Percentiles rank a stretch among this genome's conserved stretches.
These are phyloP conservation scores for Crotalus viridis DNA, from an alignment of 2,113 vertebrate species.

Conservation along the genomic window DNA sequence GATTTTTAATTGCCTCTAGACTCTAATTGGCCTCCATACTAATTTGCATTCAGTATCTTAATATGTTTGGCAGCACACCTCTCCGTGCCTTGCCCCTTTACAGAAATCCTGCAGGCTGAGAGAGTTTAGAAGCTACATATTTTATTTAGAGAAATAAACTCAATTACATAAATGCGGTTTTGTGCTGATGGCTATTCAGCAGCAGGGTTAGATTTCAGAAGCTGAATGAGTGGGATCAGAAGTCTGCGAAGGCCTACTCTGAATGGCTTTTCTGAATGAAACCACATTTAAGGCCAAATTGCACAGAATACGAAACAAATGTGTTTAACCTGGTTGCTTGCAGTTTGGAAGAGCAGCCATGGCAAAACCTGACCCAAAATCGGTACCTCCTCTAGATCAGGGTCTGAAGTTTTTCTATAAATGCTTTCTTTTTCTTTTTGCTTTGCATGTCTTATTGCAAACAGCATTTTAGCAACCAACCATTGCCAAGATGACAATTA, in stretches of 20 bases:
- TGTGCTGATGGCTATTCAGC: constrained; percentile 3
- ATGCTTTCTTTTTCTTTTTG: neutral
- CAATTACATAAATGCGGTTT: constrained; percentile 26
- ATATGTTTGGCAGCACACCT: neutral
- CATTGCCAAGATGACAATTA: neutral
- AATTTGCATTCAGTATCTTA: neutral
- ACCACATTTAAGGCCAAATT: neutral
- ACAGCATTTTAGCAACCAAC: neutral
- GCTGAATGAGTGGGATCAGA: neutral
- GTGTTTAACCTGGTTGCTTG: neutral
- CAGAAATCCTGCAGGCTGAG: neutral
- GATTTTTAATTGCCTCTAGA: neutral
- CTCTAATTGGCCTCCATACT: neutral
- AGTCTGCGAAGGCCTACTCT: neutral
- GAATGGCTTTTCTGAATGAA: neutral
- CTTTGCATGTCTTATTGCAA: neutral
- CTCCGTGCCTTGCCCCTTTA: neutral
- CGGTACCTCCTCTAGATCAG: neutral
- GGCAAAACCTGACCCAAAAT: neutral
- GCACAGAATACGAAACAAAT: neutral
- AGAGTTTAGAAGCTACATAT: neutral
- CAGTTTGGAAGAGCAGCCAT: neutral
- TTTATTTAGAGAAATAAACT: constrained; percentile 25
- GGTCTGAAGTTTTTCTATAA: neutral
- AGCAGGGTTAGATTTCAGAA: neutral